Evolutionary conservation across 2,113 vertebrate genomes (phyloP).

Genomic region (Pterocles orientalis): DNA sequence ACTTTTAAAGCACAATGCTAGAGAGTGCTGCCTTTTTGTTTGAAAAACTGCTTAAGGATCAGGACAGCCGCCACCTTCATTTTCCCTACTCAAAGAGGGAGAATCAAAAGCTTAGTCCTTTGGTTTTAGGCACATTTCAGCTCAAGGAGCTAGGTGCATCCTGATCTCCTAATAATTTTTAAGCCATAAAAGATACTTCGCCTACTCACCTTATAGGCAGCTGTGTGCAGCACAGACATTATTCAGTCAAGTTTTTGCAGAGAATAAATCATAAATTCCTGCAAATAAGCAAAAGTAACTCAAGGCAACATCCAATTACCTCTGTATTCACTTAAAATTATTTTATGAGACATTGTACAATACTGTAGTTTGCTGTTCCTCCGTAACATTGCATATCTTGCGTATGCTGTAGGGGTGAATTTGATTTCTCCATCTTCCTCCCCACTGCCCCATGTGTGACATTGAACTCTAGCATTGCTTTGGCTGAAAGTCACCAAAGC

Average conservation of each 20-base stretch:
- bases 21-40: background rate
- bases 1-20: background rate
- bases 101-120: background rate
- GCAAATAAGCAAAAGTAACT: background rate
- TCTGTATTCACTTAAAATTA: background rate
- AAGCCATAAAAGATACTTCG: background rate
- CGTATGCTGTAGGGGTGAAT: background rate
- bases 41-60: background rate
- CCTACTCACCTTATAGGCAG: background rate
- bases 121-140: background rate
- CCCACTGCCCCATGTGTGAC: background rate
- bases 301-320: background rate
- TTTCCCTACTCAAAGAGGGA: background rate
- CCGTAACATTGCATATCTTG: fast-evolving
- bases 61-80: background rate
- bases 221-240: background rate
- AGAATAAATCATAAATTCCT: background rate
- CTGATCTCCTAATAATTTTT: background rate
- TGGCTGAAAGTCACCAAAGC: background rate
- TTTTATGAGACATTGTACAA: background rate
- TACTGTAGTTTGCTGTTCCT: background rate
- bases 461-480: background rate
- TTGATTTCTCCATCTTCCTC: background rate
- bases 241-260: background rate
- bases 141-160: background rate